These are phyloP conservation scores for Cotesia chilonis DNA, from an alignment of 1,140 invertebrate species.

Conservation along the genomic window DNA sequence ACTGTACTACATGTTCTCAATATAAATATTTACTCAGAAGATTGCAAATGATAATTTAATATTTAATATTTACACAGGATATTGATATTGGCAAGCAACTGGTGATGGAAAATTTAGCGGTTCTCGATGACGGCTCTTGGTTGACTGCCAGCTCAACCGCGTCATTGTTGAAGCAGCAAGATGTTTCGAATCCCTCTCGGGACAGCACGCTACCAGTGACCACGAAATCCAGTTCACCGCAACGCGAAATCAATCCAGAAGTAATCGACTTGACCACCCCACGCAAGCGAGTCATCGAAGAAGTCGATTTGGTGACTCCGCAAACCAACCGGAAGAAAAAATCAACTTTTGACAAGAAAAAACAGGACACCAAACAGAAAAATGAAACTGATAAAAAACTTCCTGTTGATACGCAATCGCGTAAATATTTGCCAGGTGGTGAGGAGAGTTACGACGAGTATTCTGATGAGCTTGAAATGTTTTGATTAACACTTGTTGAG, in stretches of 20 bases:
- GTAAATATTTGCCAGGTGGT: slow-evolving; percentile 12
- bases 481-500: slow-evolving; percentile 3
- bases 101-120: slow-evolving; percentile 45
- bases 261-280: slow-evolving; percentile 10
- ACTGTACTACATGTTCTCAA: too few species aligned
- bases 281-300: slow-evolving; percentile 31
- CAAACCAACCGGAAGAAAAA: slow-evolving; percentile 10
- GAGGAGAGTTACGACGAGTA: slow-evolving; percentile 33
- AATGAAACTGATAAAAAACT: slow-evolving; percentile 31
- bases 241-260: background rate
- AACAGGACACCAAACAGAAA: background rate
- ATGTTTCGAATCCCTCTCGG: background rate
- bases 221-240: slow-evolving; percentile 18
- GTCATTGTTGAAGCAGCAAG: slow-evolving; percentile 36
- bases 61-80: slow-evolving; percentile 39
- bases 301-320: slow-evolving; percentile 46
- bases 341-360: slow-evolving; percentile 29
- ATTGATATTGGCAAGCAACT: slow-evolving; percentile 50
- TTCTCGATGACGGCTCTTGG: slow-evolving; percentile 39
- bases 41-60: slow-evolving; percentile 14
- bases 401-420: background rate
- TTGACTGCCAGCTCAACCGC: slow-evolving; percentile 42
- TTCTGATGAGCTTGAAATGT: slow-evolving; percentile 25
- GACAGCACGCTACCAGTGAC: slow-evolving; percentile 24
- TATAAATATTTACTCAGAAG: background rate